A percentile compares a stretch with the other conserved stretches of the same genome.
Conservation (phyloP, 2,888 invertebrate genomes). For the Deladenus siricidicola region DNA sequence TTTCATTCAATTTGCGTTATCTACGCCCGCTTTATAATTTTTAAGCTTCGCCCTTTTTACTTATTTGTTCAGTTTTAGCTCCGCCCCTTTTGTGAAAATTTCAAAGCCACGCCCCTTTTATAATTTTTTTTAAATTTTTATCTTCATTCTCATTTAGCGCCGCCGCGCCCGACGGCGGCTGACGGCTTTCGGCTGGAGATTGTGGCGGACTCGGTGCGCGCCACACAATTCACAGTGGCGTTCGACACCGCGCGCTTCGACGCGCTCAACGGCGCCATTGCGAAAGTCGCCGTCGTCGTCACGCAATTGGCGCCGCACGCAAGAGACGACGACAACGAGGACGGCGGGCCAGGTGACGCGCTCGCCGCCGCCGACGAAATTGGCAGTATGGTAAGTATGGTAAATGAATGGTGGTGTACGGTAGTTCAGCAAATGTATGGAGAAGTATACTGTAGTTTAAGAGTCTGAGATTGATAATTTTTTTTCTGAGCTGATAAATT, state of each 20-base stretch:
- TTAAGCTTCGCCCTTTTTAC: conserved; percentile 9
- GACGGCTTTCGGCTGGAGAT: conserved; percentile 24
- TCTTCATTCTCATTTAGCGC: too few species aligned
- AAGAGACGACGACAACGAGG: not conserved
- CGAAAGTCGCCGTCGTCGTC: conserved; percentile 23
- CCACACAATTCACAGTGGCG: conserved; percentile 27
- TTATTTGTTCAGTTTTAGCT: too few species aligned
- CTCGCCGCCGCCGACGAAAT: not conserved
- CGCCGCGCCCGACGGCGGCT: conserved; percentile 33
- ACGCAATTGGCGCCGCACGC: not conserved
- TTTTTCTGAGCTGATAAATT: too few species aligned
- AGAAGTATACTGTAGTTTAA: too few species aligned
- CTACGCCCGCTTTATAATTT: not conserved
- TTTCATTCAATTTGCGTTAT: too few species aligned
- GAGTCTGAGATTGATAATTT: too few species aligned
- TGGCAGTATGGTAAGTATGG: not conserved
- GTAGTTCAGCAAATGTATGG: too few species aligned
- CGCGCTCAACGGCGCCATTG: conserved; percentile 31
- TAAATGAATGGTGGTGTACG: too few species aligned
- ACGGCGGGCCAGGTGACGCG: not conserved
- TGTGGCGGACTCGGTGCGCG: conserved; percentile 23
- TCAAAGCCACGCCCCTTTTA: too few species aligned
- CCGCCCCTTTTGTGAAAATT: too few species aligned
- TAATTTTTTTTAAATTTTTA: too few species aligned
- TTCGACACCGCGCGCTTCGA: conserved; percentile 31